Evolutionary conservation across 2,797 vertebrate species (phyloP).

Genomic region (Premnoplex brunnescens): DNA sequence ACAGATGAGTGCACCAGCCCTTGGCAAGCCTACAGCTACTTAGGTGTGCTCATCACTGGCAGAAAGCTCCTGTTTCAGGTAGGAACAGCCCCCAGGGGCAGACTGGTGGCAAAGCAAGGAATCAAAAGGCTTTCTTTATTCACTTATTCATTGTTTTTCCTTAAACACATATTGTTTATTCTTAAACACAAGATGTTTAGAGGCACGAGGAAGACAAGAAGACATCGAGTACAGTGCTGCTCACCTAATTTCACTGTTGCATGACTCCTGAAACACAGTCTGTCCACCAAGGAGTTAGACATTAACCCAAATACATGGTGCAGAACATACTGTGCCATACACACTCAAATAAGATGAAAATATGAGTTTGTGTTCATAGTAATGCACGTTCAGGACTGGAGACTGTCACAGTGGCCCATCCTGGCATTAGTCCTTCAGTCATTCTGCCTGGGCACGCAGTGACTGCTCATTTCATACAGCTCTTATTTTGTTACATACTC

Average conservation of each 20-base stretch:
- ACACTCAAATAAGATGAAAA: not conserved
- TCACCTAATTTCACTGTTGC: not conserved
- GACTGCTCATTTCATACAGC: not conserved
- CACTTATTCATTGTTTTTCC: not conserved
- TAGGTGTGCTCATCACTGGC: not conserved
- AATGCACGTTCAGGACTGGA: not conserved
- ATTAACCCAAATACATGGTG: not conserved
- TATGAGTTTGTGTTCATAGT: not conserved
- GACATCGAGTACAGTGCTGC: not conserved
- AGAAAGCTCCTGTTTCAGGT: not conserved
- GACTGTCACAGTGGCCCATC: not conserved
- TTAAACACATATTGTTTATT: not conserved
- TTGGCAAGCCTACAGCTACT: not conserved
- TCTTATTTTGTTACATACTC: not conserved
- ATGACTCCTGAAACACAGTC: not conserved
- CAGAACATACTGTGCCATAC: not conserved
- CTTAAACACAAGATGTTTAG: not conserved
- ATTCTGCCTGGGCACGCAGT: not conserved
- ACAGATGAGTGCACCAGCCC: not conserved
- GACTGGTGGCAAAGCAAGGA: not conserved
- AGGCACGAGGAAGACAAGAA: not conserved
- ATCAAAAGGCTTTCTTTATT: not conserved
- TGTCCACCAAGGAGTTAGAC: not conserved
- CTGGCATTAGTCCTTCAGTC: not conserved
- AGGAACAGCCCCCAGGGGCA: not conserved